Evolutionary conservation across 2,113 vertebrate species (phyloP).

Genomic region (Centropus unirufus): DNA sequence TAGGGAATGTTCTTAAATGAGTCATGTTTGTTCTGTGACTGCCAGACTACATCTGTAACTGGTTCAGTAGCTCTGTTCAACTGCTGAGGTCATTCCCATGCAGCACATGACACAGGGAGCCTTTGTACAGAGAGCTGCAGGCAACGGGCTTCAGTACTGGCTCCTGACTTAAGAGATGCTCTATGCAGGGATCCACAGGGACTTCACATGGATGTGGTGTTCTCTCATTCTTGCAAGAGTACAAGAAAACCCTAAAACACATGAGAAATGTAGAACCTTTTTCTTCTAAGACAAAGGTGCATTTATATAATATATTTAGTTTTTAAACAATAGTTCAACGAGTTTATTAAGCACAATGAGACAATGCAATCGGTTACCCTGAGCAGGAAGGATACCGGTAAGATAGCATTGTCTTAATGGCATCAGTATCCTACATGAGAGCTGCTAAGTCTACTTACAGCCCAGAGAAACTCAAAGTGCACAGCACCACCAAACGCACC

Average conservation of each 20-base stretch:
- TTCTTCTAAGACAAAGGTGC: neutral
- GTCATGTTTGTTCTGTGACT: constrained; percentile 50
- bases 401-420: neutral
- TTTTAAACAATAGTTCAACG: neutral
- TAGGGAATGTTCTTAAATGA: constrained; percentile 52
- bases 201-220: neutral
- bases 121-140: constrained; percentile 37
- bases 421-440: neutral
- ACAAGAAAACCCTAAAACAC: neutral
- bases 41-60: constrained; percentile 32
- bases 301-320: neutral
- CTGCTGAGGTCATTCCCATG: constrained; percentile 28
- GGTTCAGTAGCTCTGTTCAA: constrained; percentile 46
- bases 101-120: neutral
- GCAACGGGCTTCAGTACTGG: neutral
- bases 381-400: neutral
- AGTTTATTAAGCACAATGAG: neutral
- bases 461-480: neutral
- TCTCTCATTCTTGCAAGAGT: neutral
- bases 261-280: neutral
- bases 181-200: neutral
- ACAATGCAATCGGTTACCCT: neutral
- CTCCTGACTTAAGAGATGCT: neutral
- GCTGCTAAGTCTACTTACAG: neutral
- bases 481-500: neutral